A percentile compares a stretch with the other conserved stretches of the same genome.
These are phyloP conservation scores for Agrotis segetum DNA, from an alignment of 2,888 invertebrate species.

Conservation along the genomic window DNA sequence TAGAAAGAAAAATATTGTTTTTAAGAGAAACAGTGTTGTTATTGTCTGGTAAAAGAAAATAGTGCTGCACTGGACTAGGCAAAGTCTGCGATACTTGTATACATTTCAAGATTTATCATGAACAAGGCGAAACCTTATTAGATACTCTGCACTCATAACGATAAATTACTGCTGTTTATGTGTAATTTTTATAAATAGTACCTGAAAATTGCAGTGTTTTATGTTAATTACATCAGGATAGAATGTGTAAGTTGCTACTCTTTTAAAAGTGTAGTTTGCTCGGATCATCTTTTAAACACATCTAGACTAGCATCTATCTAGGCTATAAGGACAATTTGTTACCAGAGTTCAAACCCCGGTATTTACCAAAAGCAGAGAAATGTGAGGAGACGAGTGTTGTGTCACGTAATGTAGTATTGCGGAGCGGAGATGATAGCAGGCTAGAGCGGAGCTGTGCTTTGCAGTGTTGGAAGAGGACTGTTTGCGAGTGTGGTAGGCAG, in stretches of 20 bases:
- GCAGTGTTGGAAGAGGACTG: too few relatives aligned
- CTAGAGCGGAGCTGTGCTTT: too few relatives aligned
- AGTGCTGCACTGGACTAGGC: not conserved
- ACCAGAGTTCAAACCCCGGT: too few relatives aligned
- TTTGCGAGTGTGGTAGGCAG: too few relatives aligned
- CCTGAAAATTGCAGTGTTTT: not conserved
- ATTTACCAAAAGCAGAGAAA: too few relatives aligned
- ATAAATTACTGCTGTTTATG: not conserved
- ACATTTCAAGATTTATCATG: not conserved
- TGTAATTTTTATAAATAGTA: slow-evolving; percentile 5
- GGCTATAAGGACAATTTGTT: too few relatives aligned
- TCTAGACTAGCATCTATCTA: too few relatives aligned
- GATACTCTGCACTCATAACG: not conserved
- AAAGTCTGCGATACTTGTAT: not conserved
- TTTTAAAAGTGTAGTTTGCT: not conserved
- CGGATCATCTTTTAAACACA: too few relatives aligned
- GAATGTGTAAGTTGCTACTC: slow-evolving; percentile 1
- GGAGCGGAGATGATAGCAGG: too few relatives aligned
- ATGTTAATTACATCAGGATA: not conserved
- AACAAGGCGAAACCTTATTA: not conserved
- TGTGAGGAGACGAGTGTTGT: too few relatives aligned
- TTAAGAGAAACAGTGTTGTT: too few relatives aligned
- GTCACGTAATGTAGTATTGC: too few relatives aligned
- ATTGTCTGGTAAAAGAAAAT: not conserved
- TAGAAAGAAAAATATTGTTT: not conserved